Base-by-base conservation (phyloP, 2,888 invertebrate genomes). In the Pterostichus niger region DNA sequence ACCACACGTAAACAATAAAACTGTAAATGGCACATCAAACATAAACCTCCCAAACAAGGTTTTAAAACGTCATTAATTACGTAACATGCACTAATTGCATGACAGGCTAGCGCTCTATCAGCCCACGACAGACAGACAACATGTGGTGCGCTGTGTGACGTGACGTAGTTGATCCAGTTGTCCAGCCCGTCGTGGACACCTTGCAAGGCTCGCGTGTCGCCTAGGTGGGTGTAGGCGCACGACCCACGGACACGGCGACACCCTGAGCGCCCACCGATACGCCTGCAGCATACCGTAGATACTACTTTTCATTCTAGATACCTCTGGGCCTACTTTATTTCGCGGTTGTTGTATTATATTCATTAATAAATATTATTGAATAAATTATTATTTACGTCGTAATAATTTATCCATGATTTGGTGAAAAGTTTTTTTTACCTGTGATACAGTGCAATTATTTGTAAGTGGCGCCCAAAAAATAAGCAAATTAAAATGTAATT, bases 101-200 rank as follows among this genome's bases (percentile, higher is more conserved):
- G 31, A 5, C 33, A 3, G 3, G n/a, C 59, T 31, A 24, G 31
- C n/a, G 7, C 54, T 54, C n/a, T 11, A 35, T 64, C 33, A 44
- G 15, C 68, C 68, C 68, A 71, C 68, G 13, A 13, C 13, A 10
- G 68, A 3, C 13, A 35, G 6, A 13, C 35, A 6, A 33, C 64
- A 64, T 64, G 40, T 64, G 64, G 11, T 6, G 15, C 15, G 40
- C 35, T 35, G 11, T 6, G 15, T 7, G 5, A 11, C 7, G 44
- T 71, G 68, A 71, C 68, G 68, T 44, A 13, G 44, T 5, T 71
- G 68, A 71, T 71, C 68, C 68, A 71, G 46, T 71, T 71, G 68
- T 31, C 24, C 24, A 3, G 24, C 24, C 24, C 24, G 24, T 2
- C 24, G 13, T 24, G n/a, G 44, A 71, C 68, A 71, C 68, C 68